phyloP scores from a whole-genome alignment of 2,888 invertebrate genomes.

The Amphimallon solstitiale region DNA sequence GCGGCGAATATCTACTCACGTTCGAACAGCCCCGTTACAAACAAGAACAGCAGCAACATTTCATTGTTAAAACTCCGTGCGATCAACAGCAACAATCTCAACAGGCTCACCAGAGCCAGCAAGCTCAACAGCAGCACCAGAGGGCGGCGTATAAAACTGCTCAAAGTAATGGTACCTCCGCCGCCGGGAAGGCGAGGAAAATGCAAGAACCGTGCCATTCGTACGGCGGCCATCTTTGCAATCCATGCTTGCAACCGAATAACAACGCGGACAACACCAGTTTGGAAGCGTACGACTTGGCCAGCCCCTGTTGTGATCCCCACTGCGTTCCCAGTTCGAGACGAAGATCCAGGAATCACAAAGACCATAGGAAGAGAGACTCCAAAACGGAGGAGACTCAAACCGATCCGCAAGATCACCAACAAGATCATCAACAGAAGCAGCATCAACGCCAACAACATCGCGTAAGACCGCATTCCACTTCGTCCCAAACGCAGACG shows the following conservation, averaged over 20 bases:
- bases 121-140: conserved; percentile 56
- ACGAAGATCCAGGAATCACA: conserved; percentile 66
- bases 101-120: conserved; percentile 48
- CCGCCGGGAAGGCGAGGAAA: conserved; percentile 55
- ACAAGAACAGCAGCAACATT: conserved; percentile 71
- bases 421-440: conserved; percentile 52
- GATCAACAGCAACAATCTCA: conserved; percentile 62
- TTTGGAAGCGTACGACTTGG: conserved; percentile 86
- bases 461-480: conserved; percentile 45
- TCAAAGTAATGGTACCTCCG: conserved; percentile 47
- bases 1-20: conserved; percentile 77
- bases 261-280: conserved; percentile 78
- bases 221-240: conserved; percentile 71
- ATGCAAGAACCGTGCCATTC: conserved; percentile 50
- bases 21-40: conserved; percentile 75
- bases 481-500: conserved; percentile 51
- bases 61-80: conserved; percentile 71
- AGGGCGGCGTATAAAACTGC: conserved; percentile 31
- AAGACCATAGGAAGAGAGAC: conserved; percentile 68
- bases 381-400: conserved; percentile 63
- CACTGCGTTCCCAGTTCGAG: conserved; percentile 80
- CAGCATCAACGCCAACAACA: conserved; percentile 39
- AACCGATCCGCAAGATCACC: conserved; percentile 65
- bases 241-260: conserved; percentile 75
- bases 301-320: conserved; percentile 87